Evolutionary conservation across 2,113 vertebrate species (phyloP), one percentile per base, ranked within the genome.

Genomic region (Hypomesus transpacificus): DNA sequence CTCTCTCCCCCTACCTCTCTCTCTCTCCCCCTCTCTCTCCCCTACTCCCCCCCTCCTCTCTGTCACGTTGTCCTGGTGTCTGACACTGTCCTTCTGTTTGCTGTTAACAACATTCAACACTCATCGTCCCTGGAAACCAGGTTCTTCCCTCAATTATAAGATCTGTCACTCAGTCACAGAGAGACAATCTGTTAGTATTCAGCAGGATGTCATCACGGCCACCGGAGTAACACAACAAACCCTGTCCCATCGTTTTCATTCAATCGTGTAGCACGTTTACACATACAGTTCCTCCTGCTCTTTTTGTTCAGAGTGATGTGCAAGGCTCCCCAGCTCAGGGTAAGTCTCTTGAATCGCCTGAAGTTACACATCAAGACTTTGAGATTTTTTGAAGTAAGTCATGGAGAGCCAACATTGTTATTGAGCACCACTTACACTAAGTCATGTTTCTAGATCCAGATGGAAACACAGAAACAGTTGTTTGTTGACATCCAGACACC

Each of bases 11-110:
- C 39, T 13, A n/a, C 63, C 77, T 2, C 73, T 67, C 63, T 79
- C 60, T 63, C 3, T 31, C 50, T 46, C 70, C 56, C 71, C 71
- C 69, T 61, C 66, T 59, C 2, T 66, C 52, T 87, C 73, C 82
- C 65, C 31, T 62, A 3, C 0, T 22, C 71, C 69, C 54, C 17
- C 73, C 50, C 57, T 65, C 34, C 31, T 60, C 28, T 80, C 39
- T 77, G 26, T 81, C 62, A 11, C 64, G 59, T 26, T 76, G 73
- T 75, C 28, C 17, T 61, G 63, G 59, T 50, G 67, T 56, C 22
- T 21, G 14, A 14, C 59, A 61, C 22, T 5, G 6, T 28, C 21
- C 58, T 4, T 60, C 59, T 28, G 24, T 61, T 28, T 26, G 11
- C 14, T 14, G 59, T 61, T 22, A 22, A 21, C 57, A 22, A 59